Evolutionary conservation across 92 coral and sea anemone genomes (phyloP).

Genomic region (Ricordea florida): DNA sequence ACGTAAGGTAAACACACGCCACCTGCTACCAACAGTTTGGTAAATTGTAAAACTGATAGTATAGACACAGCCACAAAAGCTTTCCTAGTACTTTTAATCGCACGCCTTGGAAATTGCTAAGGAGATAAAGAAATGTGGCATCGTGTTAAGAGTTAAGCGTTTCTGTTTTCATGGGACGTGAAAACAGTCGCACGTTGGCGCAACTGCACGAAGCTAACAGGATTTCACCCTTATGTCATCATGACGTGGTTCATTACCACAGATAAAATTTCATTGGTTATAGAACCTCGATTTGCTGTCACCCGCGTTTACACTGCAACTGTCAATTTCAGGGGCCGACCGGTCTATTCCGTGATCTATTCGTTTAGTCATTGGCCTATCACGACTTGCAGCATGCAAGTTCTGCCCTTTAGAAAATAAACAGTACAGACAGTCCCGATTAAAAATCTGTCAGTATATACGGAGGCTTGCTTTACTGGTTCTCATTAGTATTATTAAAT

Average conservation of each 20-base stretch:
- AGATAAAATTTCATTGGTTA: conserved; percentile 10
- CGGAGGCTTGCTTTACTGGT: too few relatives aligned
- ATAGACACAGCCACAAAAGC: conserved; percentile 7
- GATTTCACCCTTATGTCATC: background rate
- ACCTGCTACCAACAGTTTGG: conserved; percentile 55
- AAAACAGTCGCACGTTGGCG: background rate
- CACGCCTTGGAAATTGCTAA: background rate
- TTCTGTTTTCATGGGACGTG: background rate
- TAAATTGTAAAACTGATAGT: conserved; percentile 34
- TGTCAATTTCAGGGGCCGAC: background rate
- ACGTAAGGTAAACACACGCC: conserved; percentile 14
- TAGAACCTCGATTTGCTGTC: conserved; percentile 3
- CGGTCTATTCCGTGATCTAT: background rate
- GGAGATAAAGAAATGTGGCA: background rate
- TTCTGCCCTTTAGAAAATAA: conserved; percentile 6
- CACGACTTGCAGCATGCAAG: conserved; percentile 5
- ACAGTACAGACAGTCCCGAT: conserved; percentile 7
- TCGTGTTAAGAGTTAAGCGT: background rate
- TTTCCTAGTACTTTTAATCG: background rate
- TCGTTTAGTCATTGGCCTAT: background rate
- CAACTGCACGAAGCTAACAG: background rate
- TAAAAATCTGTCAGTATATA: background rate
- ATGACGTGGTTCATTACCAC: background rate
- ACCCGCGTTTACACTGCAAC: background rate
- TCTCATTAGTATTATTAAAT: background rate